phyloP scores from a whole-genome alignment of 2,797 vertebrate species.

The Acanthis flammea region DNA sequence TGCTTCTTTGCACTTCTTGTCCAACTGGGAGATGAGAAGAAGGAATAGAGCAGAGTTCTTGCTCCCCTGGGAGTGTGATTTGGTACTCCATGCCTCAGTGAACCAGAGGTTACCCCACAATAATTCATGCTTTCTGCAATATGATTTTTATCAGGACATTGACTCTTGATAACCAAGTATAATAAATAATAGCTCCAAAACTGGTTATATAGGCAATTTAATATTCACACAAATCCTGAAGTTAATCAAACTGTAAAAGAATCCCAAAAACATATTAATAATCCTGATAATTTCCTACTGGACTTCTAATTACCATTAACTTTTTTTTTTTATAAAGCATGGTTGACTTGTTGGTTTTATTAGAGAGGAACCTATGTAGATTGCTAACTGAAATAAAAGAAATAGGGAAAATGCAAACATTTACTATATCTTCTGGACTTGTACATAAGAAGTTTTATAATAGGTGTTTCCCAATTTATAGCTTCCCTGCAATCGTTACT shows the following conservation, averaged over 20 bases:
- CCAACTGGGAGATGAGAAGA: neutral
- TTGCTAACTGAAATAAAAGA: slow-evolving; percentile 21
- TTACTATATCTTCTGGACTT: slow-evolving; percentile 9
- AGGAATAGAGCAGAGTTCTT: neutral
- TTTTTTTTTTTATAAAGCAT: neutral
- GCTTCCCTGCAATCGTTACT: slow-evolving; percentile 3
- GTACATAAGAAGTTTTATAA: slow-evolving; percentile 21
- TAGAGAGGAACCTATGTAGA: neutral
- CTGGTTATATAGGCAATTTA: neutral
- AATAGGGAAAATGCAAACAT: slow-evolving; percentile 24
- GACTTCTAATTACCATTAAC: neutral
- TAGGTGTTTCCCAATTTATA: slow-evolving; percentile 34
- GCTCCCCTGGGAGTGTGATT: neutral
- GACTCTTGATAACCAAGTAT: neutral
- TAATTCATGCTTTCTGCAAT: neutral
- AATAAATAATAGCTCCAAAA: neutral
- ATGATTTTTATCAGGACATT: neutral
- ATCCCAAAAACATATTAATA: neutral
- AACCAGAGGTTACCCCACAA: neutral
- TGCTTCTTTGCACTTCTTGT: neutral
- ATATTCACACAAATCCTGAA: neutral
- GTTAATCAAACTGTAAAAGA: neutral
- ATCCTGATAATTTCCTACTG: neutral
- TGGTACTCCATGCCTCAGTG: neutral
- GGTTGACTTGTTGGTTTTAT: neutral